Evolutionary conservation across 1,140 invertebrate genomes (phyloP), one percentile per base, ranked within the genome.

Genomic region (Glossosoma conforme): DNA sequence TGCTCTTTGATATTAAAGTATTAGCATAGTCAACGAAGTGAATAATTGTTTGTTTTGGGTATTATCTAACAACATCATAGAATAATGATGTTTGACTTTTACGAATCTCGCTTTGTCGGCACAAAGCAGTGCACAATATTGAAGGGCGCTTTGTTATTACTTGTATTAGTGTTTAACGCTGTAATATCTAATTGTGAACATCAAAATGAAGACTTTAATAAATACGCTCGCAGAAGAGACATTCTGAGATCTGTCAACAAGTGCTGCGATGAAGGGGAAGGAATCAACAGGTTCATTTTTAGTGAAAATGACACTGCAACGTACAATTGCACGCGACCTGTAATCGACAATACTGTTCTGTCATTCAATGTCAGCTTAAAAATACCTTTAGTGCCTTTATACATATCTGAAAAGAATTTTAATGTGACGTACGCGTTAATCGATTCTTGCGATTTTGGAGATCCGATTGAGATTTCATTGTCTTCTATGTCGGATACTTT

Each of bases 341-440:
- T 44, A 18, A 10, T 3, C 4, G 38, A 52, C 13, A 22, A 50
- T 11, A 22, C 24, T 6, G n/a, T n/a, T 8, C n/a, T n/a, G 30
- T 15, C 41, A 15, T 19, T 45, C 10, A 42, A 45, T 15, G 18
- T 35, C 10, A n/a, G 24, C 41, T 37, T 49, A 4, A 21, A 55
- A 28, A 17, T 24, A 9, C 48, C 48, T 13, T 15, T 46, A 10
- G 20, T 25, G 4, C 44, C 54, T 18, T 42, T 56, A 38, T 10
- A 32, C 17, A 24, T 17, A 4, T 21, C 20, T 9, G 22, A 22
- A 19, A 40, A n/a, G 3, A 24, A 53, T 20, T 3, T 13, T 10
- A 10, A 30, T 2, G 28, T 57, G 14, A 11, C 17, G 0, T 20
- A 49, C 41, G 41, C 44, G 18, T 57, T 57, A 36, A 49, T 50